Evolutionary conservation across 1,140 invertebrate species (phyloP), one percentile per base, ranked within the genome.

Genomic region (Tenebrio molitor): DNA sequence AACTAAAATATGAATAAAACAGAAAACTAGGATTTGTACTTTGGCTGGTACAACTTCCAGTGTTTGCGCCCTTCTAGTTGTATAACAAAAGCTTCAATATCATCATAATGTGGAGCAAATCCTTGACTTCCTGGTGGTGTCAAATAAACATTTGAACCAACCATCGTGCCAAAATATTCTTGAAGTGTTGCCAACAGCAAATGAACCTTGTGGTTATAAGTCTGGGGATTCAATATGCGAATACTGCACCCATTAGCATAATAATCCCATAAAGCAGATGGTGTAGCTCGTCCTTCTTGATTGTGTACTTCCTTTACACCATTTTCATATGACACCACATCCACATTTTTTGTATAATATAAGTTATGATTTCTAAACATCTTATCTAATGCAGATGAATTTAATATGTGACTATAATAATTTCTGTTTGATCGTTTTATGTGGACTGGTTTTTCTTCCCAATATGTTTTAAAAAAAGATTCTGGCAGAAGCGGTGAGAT

Each of bases 41-140:
- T 84, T 19, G 96, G 93, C 74, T 88, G 88, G 82, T 99, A 99
- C 2, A 99, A 82, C 77, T 90, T 91, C 97, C 97, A 99, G 72
- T 91, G 88, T 84, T 99, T 99, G 77, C 92, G 92, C 0, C 98
- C 98, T 86, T 99, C 97, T 4, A 98, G 83, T 86, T 99, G 98
- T 34, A 99, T 80, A 67, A 99, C 91, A 83, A 99, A 99, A 10
- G 97, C 97, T 86, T 99, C 98, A 77, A 99, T 99, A 80, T 99
- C 97, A 86, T 99, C 97, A 84, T 93, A 99, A 85, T 99, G 97
- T 0, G 97, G 97, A 1, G 97, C 97, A 88, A 99, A 99, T 0
- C 97, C 97, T 88, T 99, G 97, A 77, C 93, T 93, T 67, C 93
- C 92, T 5, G 96, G 91, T 10, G 97, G 97, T n/a, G 97, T 99